Base-by-base conservation (phyloP, 2,113 vertebrate species). In the Apteryx owenii region DNA sequence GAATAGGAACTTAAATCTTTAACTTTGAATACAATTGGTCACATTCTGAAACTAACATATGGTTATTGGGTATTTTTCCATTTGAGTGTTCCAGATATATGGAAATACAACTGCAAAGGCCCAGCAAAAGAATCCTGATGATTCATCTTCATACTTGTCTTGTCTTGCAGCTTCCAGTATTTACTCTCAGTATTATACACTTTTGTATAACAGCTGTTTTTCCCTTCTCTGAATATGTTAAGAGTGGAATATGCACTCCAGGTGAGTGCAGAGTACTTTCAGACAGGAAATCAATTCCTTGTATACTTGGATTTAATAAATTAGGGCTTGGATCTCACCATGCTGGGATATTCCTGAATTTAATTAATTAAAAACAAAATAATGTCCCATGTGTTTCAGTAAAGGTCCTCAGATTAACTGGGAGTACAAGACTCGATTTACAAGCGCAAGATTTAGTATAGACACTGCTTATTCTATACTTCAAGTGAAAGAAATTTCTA, bases 91-190 rank as follows among this genome's bases (percentile, higher is more conserved):
- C 69, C 48, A 61, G 42, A 81, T 78, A 93, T 94, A 85, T 53
- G 51, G 61, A 26, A 96, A 86, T 90, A 76, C 16, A 75, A 19
- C 65, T 92, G 60, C 88, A 94, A 90, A 90, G 80, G 64, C 88
- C 93, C 51, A 86, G 19, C 33, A 62, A 68, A 92, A 65, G 81
- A 87, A 90, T 93, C 69, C 80, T 54, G 33, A 48, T 95, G 88
- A 93, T 93, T 96, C 83, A 93, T 89, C 65, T 92, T 92, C 31
- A 31, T 68, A 79, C 90, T 84, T 78, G 90, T 90, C 80, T 90
- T 76, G 76, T 95, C 94, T 71, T 94, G 95, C 70, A 89, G 72
- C 65, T 93, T 75, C 71, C 44, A 81, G 1, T 93, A 91, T 86
- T 94, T 90, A 75, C 31, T 72, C 66, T 75, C 56, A 76, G 14